These are phyloP conservation scores for Phorcus lineatus DNA, from an alignment of 2,888 invertebrate species.

Conservation along the genomic window DNA sequence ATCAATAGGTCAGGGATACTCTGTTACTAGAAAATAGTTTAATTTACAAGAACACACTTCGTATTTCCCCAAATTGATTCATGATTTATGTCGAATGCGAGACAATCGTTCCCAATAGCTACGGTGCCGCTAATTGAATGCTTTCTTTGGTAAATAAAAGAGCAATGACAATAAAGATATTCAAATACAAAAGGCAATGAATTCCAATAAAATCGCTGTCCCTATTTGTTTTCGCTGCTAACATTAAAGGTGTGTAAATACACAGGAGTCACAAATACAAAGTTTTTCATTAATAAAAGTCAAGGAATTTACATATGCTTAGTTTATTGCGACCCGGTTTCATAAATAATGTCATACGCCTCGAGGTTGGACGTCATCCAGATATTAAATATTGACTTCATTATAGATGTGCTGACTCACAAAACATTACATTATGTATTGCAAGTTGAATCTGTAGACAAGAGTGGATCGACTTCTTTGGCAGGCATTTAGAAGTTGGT, in stretches of 20 bases:
- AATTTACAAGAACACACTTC: too few species aligned
- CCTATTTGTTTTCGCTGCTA: background rate
- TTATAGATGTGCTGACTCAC: background rate
- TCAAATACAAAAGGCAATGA: background rate
- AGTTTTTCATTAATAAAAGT: background rate
- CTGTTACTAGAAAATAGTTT: too few species aligned
- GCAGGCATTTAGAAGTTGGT: too few species aligned
- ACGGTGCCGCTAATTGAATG: background rate
- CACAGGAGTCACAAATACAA: background rate
- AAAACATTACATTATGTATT: too few species aligned
- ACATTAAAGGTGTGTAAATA: background rate
- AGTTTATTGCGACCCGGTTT: background rate
- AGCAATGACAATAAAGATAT: background rate
- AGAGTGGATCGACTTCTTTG: too few species aligned
- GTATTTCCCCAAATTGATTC: too few species aligned
- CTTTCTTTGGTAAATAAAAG: background rate
- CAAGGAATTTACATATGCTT: background rate
- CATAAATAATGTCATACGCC: background rate
- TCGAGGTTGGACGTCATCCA: background rate
- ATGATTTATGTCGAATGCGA: too few species aligned
- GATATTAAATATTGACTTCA: conserved; percentile 3
- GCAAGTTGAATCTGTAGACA: too few species aligned
- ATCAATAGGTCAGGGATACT: too few species aligned
- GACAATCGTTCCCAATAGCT: too few species aligned
- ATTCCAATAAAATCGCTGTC: background rate